Conservation (phyloP, 2,797 vertebrate species). For the Cryptoblepharus egeriae region DNA sequence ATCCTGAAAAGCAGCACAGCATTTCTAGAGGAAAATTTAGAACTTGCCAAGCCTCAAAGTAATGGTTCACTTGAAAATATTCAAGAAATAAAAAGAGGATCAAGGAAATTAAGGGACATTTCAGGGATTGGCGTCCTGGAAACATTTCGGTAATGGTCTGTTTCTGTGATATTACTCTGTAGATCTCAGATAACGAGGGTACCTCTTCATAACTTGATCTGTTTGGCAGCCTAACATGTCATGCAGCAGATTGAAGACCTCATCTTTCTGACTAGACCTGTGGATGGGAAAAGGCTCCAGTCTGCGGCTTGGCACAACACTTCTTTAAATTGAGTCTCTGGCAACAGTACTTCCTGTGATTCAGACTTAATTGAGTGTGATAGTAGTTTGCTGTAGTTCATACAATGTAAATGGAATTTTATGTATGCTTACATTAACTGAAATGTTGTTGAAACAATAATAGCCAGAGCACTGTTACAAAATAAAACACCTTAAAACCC, state of each 20-base stretch:
- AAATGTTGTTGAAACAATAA: not conserved
- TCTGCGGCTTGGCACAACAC: not conserved
- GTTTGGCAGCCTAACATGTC: not conserved
- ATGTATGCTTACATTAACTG: conserved; percentile 1
- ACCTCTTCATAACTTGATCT: not conserved
- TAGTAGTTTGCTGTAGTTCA: not conserved
- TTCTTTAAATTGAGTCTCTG: not conserved
- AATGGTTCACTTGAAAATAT: conserved; percentile 30
- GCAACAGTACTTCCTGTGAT: conserved; percentile 7
- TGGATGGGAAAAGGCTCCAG: not conserved
- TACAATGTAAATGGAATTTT: not conserved
- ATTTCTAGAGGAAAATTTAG: conserved; percentile 2
- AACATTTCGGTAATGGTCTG: too few relatives aligned
- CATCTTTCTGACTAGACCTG: not conserved
- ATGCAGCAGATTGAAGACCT: not conserved
- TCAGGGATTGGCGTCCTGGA: not conserved
- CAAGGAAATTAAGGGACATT: not conserved
- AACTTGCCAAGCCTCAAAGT: conserved; percentile 43
- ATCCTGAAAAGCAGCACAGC: conserved; percentile 27
- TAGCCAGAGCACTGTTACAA: not conserved
- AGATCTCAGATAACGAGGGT: not conserved
- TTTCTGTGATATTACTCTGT: not conserved
- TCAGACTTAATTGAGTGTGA: not conserved
- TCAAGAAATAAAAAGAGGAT: conserved; percentile 31
- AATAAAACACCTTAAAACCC: conserved; percentile 14